Percentiles rank a stretch among this genome's conserved stretches.
phyloP scores from a whole-genome alignment of 1,140 invertebrate species.

The Amyelois transitella region DNA sequence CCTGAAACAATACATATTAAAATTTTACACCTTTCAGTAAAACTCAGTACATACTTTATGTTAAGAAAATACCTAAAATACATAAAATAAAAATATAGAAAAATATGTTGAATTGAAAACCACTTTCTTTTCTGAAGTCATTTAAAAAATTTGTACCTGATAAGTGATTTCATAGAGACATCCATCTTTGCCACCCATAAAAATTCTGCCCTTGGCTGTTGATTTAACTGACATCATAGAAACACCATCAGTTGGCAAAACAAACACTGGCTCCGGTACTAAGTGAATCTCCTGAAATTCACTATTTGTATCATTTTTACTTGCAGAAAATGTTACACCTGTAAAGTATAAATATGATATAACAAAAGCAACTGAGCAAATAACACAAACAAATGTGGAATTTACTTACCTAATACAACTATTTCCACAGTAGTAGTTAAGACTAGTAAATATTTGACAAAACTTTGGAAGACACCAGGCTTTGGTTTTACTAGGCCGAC shows the following conservation, averaged over 20 bases:
- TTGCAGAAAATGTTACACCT: slow-evolving; percentile 72
- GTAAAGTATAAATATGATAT: slow-evolving; percentile 14
- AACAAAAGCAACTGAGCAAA: background rate
- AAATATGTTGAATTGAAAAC: too few species aligned
- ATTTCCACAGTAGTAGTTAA: slow-evolving; percentile 95
- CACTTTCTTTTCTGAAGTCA: too few species aligned
- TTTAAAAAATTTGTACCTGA: slow-evolving; percentile 85
- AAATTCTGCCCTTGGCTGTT: slow-evolving; percentile 90
- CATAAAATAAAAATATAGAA: too few species aligned
- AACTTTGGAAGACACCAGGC: slow-evolving; percentile 88
- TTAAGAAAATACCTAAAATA: too few species aligned
- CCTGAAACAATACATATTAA: slow-evolving; percentile 74
- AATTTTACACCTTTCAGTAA: too few species aligned
- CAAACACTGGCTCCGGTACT: slow-evolving; percentile 94
- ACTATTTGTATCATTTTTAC: slow-evolving; percentile 55
- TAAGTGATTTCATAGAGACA: slow-evolving; percentile 97
- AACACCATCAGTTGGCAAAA: slow-evolving; percentile 92
- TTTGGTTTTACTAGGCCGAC: slow-evolving; percentile 91
- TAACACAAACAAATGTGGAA: slow-evolving; percentile 12
- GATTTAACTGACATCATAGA: slow-evolving; percentile 89
- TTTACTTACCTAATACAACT: slow-evolving; percentile 89
- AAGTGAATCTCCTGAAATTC: slow-evolving; percentile 89
- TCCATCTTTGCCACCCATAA: slow-evolving; percentile 96
- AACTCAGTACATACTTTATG: too few species aligned
- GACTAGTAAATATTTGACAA: slow-evolving; percentile 94